Percentiles rank a stretch among this genome's conserved stretches.
These are phyloP conservation scores for Ernsta delagoae DNA, from an alignment of 2,888 invertebrate species.

Conservation along the genomic window DNA sequence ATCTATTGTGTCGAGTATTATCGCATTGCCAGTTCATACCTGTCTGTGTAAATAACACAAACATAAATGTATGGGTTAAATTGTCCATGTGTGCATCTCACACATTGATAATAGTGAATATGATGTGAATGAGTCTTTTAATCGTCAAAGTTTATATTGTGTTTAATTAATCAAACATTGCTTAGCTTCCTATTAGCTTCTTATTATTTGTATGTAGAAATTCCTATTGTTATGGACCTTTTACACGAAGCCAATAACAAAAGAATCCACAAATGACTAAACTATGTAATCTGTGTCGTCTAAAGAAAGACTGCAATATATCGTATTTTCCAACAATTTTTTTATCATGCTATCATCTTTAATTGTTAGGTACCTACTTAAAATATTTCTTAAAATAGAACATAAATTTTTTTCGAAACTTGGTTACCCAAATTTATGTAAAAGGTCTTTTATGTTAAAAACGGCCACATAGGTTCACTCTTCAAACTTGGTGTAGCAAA, in stretches of 20 bases:
- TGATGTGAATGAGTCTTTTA: neutral
- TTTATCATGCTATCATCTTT: no score
- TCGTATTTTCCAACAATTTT: no score
- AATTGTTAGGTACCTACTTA: no score
- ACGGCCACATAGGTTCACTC: no score
- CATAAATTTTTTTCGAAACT: no score
- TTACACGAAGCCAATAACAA: neutral
- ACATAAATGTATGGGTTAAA: neutral
- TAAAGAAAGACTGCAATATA: no score
- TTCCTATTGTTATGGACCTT: neutral
- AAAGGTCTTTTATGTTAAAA: no score
- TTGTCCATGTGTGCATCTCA: constrained; percentile 7
- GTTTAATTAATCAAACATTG: neutral
- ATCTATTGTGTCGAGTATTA: constrained; percentile 27
- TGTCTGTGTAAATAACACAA: constrained; percentile 37
- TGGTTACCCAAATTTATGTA: no score
- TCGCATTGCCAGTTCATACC: constrained; percentile 35
- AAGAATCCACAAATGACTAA: neutral
- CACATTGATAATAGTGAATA: constrained; percentile 1
- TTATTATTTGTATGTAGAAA: neutral
- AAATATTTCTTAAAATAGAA: no score
- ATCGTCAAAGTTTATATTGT: constrained; percentile 11
- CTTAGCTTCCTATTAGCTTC: neutral
- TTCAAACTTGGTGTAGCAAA: no score
- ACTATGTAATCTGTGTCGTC: no score